These are phyloP conservation scores for Ernsta delagoae DNA, from an alignment of 2,888 invertebrate genomes.

Conservation along the genomic window DNA sequence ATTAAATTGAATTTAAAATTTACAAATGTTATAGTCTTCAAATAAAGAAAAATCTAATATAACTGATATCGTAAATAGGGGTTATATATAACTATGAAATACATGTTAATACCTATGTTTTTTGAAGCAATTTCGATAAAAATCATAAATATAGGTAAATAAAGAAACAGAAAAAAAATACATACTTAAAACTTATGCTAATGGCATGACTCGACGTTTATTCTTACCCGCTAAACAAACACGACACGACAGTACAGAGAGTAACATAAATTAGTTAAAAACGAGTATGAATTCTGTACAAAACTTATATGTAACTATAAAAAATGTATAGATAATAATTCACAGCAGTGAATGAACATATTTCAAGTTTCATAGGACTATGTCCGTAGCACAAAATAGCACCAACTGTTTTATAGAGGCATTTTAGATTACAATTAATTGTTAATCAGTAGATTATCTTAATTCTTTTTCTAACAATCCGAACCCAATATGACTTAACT, in stretches of 20 bases:
- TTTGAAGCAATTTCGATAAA: no score
- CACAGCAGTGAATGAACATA: conserved; percentile 69
- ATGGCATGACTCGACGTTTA: conserved; percentile 81
- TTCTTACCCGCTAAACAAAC: conserved; percentile 62
- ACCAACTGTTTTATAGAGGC: conserved; percentile 65
- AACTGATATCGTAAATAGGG: no score
- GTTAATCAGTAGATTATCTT: not conserved
- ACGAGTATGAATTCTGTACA: conserved; percentile 68
- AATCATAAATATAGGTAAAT: no score
- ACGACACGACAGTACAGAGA: conserved; percentile 43
- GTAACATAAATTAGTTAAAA: conserved; percentile 52
- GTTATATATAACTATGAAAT: no score
- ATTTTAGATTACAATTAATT: conserved; percentile 35
- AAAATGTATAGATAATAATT: conserved; percentile 57
- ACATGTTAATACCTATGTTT: no score
- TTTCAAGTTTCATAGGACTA: conserved; percentile 73
- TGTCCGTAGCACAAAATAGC: conserved; percentile 81
- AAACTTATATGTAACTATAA: conserved; percentile 59
- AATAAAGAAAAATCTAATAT: no score
- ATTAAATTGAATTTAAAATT: no score
- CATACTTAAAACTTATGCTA: conserved; percentile 61
- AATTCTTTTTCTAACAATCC: conserved; percentile 6
- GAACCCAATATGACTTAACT: conserved; percentile 8
- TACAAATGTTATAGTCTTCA: no score
- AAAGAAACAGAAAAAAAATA: not conserved